Evolutionary conservation across 1,140 invertebrate genomes (phyloP), one percentile per base, ranked within the genome.

Genomic region (Dendroctonus ponderosae): DNA sequence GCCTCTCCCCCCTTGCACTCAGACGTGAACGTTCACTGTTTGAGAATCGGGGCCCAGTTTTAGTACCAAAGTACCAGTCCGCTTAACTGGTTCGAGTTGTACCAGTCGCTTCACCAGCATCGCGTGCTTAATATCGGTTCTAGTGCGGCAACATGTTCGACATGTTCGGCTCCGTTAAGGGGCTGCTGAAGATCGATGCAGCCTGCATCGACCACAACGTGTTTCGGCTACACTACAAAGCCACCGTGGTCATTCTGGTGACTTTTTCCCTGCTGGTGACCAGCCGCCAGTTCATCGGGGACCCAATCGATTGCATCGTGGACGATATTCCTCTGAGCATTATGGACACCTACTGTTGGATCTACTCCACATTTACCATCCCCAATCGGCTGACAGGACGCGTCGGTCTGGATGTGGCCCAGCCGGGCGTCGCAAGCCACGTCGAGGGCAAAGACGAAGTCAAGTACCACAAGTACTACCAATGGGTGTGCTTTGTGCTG

Each of bases 261-360:
- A 91, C 92, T n/a, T 96, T 95, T 78, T 94, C 92, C 11, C 80
- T 97, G 65, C 80, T 97, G 70, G 93, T 97, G 40, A 96, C 94
- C n/a, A 94, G 92, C 60, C 82, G 93, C 46, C 94, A 97, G 75
- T 97, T 97, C 80, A 96, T 98, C 71, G 93, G 93, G 4, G 93
- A 96, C 77, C 93, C 93, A 2, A 96, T 96, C 72, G 93, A 96
- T 79, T 96, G 94, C 77, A 95, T 96, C 72, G 92, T 94, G 7
- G 92, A 94, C 70, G 91, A 92, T 69, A 91, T 94, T 49, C 91
- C 91, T 3, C 78, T 89, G 26, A 85, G 90, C 69, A 90, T 95
- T 7, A 93, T 96, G 86, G 92, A 97, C 80, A 95, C 93, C 0
- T 96, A 94, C 78, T 98, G 95, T 82, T 98, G 94, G 94, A 94